phyloP scores from a whole-genome alignment of 92 coral and sea anemone species.

The Anthopleura xanthogrammica region DNA sequence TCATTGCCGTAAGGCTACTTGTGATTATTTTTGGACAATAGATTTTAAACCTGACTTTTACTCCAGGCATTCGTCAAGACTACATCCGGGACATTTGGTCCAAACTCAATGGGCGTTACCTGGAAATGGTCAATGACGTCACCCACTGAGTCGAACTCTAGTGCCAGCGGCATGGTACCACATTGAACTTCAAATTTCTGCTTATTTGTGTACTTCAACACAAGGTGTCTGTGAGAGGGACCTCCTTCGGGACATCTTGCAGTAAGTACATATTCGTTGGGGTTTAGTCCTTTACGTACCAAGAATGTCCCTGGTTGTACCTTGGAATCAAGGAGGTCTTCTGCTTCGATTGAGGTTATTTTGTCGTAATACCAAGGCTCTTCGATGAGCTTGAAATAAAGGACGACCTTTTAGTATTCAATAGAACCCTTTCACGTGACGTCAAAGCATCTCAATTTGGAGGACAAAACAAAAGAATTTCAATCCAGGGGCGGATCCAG shows the following conservation, averaged over 20 bases:
- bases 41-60: slow-evolving; percentile 41
- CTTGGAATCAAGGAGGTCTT: slow-evolving; percentile 57
- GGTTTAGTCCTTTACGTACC: slow-evolving; percentile 67
- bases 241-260: slow-evolving; percentile 81
- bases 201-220: slow-evolving; percentile 52
- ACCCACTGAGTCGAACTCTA: slow-evolving; percentile 58
- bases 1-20: too few relatives aligned
- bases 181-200: slow-evolving; percentile 54
- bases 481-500: too few relatives aligned
- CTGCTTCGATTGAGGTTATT: slow-evolving; percentile 61
- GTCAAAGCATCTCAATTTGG: too few relatives aligned
- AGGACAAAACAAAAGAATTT: too few relatives aligned
- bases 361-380: slow-evolving; percentile 75
- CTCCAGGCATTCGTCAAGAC: slow-evolving; percentile 67
- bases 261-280: slow-evolving; percentile 67
- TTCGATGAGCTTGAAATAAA: slow-evolving; percentile 47
- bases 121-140: slow-evolving; percentile 79
- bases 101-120: slow-evolving; percentile 79
- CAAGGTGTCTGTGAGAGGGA: slow-evolving; percentile 75
- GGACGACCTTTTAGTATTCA: not conserved
- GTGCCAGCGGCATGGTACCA: slow-evolving; percentile 56
- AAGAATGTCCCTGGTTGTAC: slow-evolving; percentile 86
- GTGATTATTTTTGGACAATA: not conserved
- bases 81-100: slow-evolving; percentile 71
- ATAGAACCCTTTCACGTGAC: not conserved